phyloP scores from a whole-genome alignment of 2,888 invertebrate genomes.

The Crossocerus cetratus region DNA sequence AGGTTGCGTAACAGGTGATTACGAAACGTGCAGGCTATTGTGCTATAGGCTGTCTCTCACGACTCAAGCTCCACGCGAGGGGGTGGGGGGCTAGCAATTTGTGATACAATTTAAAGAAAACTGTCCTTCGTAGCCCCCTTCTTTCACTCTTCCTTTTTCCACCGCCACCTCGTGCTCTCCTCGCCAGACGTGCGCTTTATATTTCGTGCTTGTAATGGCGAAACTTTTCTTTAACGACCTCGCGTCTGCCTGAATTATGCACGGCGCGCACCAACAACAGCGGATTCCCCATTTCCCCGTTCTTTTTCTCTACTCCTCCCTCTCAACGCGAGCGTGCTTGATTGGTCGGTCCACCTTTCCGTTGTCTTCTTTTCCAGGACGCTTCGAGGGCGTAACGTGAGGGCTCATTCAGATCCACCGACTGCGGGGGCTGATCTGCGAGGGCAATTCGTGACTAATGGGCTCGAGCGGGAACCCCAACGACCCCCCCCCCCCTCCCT shows the following conservation, averaged over 20 bases:
- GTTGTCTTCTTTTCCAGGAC: conserved; percentile 20
- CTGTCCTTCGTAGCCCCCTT: conserved; percentile 42
- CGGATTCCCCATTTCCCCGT: conserved; percentile 32
- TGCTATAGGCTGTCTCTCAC: conserved; percentile 32
- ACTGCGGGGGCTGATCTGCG: not conserved
- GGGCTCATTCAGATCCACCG: conserved; percentile 20
- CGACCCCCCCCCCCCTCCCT: not conserved
- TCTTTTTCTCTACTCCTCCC: not conserved
- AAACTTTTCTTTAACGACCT: conserved; percentile 72
- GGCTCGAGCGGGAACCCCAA: not conserved
- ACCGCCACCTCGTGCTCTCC: conserved; percentile 25
- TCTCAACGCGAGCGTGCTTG: conserved; percentile 47
- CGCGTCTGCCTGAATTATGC: conserved; percentile 67
- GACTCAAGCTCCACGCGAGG: conserved; percentile 36
- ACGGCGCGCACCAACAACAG: conserved; percentile 54
- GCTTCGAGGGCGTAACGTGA: conserved; percentile 5
- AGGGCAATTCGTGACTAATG: conserved; percentile 13
- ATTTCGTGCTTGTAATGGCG: conserved; percentile 69
- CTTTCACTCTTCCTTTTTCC: conserved; percentile 43
- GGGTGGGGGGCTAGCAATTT: conserved; percentile 66
- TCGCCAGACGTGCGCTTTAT: conserved; percentile 41
- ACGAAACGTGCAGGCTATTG: conserved; percentile 37
- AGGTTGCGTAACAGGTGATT: conserved; percentile 62
- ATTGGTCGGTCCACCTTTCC: conserved; percentile 27
- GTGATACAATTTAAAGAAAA: conserved; percentile 72